Evolutionary conservation across 30 jellyfish, hydroid and myxozoan species (phyloP), one percentile per base, ranked within the genome.

Genomic region (Euphysa ruthae): DNA sequence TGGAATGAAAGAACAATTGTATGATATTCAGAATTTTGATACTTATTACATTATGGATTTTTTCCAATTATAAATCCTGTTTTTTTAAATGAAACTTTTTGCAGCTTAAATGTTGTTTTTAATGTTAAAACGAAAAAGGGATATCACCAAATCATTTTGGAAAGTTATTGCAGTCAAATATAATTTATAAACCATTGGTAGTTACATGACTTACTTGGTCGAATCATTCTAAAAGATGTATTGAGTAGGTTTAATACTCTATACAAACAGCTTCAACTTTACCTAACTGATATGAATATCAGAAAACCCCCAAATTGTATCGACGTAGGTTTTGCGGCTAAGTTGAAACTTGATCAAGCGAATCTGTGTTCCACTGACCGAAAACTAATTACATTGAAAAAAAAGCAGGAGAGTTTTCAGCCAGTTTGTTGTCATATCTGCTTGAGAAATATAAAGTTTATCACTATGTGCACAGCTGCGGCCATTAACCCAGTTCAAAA

Each of bases 331-430:
- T 52, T 52, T 52, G 18, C 65, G 10, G 13, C 65, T 20, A 12
- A 19, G 13, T 52, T 52, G 19, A 52, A 52, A 52, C 34, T 52
- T 52, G 65, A 52, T 19, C 34, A 52, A 52, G 65, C 65, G 8
- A 19, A 52, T 52, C 65, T 52, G 8, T 6, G 32, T 20, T 52
- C 65, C 7, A 52, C 65, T 19, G 65, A 52, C 19, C 30, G 19
- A 12, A 52, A 19, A 52, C 29, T 52, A 52, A 19, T 52, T 20
- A 19, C 65, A 52, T 52, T 52, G 10, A 52, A 52, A 52, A 52
- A 19, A 19, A 52, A 52, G 65, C 65, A 8, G 65, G 65, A 19
- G 65, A 52, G 65, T 52, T 52, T 52, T 10, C 19, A 7, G 65
- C 65, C 10, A 8, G 10, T 20, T 20, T 52, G 18, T 52, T 52